Evolutionary conservation across 1,140 invertebrate species (phyloP).

Genomic region (Apis mellifera): Amel_HAv3.1 CM009941.2:14798501-14799000

Average conservation of each 20-base stretch:
- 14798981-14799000: constrained; percentile 79
- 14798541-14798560: constrained; percentile 5
- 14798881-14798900: neutral
- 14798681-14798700: constrained; percentile 81
- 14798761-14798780: constrained; percentile 79
- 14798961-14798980: constrained; percentile 78
- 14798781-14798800: constrained; percentile 80
- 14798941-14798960: constrained; percentile 75
- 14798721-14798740: constrained; percentile 74
- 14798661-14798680: constrained; percentile 77
- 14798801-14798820: constrained; percentile 73
- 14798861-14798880: neutral
- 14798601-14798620: constrained; percentile 80
- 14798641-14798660: constrained; percentile 74
- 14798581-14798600: constrained; percentile 80
- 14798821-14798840: constrained; percentile 49
- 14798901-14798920: constrained; percentile 6
- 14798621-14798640: constrained; percentile 83
- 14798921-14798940: constrained; percentile 74
- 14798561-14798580: constrained; percentile 64
- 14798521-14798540: constrained; percentile 41
- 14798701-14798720: constrained; percentile 75
- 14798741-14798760: constrained; percentile 77
- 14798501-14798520: constrained; percentile 78
- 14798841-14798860: constrained; percentile 8